A percentile compares a stretch with the other conserved stretches of the same genome.
Evolutionary conservation across 2,797 vertebrate genomes (phyloP).

Genomic region (Phaenicophaeus curvirostris): DNA sequence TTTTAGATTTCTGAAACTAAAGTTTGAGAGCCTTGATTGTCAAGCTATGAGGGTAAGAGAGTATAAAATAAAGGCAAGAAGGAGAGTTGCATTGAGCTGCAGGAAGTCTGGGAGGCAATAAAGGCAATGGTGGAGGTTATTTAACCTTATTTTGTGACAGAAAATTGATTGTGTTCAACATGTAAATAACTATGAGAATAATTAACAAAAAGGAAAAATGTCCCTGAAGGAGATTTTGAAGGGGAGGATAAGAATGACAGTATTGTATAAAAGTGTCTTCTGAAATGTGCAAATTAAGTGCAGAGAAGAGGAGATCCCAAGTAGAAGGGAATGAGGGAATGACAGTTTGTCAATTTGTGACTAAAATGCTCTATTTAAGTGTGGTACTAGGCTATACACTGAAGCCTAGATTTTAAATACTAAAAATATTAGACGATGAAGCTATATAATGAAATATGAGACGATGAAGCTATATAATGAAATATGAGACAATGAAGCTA

Average conservation of each 20-base stretch:
- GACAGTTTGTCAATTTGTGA: background rate
- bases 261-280: background rate
- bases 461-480: background rate
- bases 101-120: background rate
- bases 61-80: background rate
- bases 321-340: background rate
- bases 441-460: rapidly evolving
- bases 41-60: background rate
- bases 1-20: background rate
- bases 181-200: background rate
- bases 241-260: background rate
- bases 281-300: background rate
- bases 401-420: background rate
- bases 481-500: too few relatives aligned
- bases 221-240: background rate
- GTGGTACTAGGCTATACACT: background rate
- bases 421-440: background rate
- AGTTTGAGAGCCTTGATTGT: background rate
- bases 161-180: background rate
- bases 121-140: background rate
- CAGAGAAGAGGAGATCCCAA: background rate
- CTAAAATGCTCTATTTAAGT: background rate
- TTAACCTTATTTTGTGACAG: background rate
- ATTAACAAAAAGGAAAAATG: background rate
- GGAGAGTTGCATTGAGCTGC: background rate